Evolutionary conservation across 2,113 vertebrate genomes (phyloP), one percentile per base, ranked within the genome.

Genomic region (Conger conger): DNA sequence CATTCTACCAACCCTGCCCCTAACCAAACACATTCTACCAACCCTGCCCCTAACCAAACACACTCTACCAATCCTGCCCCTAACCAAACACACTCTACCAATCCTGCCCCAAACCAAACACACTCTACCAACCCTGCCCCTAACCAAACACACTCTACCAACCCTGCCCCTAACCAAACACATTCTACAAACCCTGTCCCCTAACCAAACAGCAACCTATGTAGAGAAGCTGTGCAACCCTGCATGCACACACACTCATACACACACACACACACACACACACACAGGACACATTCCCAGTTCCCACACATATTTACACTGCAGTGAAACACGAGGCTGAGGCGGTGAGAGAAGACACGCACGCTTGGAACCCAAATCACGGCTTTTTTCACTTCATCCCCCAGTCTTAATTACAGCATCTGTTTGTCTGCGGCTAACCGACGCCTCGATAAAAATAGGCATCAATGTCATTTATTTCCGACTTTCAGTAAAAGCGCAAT

Each of bases 231-330:
- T 57, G 54, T 20, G n/a, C 35, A 78, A 35, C 30, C 30, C n/a
- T 4, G 3, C 23, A 80, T 15, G 17, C 20, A 45, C 38, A 50
- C 23, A 45, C 38, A 50, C 79, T 7, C 20, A 50, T 18, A n/a
- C 79, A 80, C 23, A n/a, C 79, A 80, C 9, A n/a, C 17, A 80
- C 79, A 80, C 1, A n/a, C 17, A 80, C 38, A 80, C 40, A 85
- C 84, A 85, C 78, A 82, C 81, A 36, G 50, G 45, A 33, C 50
- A 73, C 35, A 84, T 76, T 54, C 68, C 36, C 81, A 82, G 33
- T 37, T n/a, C 45, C 33, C 50, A 82, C 20, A 82, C 50, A 36
- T 68, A 5, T 20, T 4, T 7, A 68, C 60, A 68, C 23, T n/a
- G 60, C 60, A 68, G 23, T 68, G 2, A 27, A n/a, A n/a, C 23